These are phyloP conservation scores for Gorsachius magnificus DNA, from an alignment of 2,797 vertebrate genomes.

Conservation along the genomic window DNA sequence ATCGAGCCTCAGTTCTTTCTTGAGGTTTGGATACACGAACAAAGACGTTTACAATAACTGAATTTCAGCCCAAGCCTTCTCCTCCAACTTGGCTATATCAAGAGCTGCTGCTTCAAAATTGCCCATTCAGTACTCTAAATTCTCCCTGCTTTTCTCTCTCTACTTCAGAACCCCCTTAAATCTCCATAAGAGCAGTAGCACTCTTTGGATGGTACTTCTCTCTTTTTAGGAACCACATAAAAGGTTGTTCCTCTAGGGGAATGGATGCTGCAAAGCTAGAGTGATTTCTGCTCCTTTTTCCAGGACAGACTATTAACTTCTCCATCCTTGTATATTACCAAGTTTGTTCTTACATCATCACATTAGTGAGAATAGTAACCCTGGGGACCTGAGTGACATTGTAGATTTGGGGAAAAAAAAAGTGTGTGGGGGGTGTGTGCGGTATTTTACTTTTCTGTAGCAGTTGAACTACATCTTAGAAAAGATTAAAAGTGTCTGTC, in stretches of 20 bases:
- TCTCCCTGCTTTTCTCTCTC: background rate
- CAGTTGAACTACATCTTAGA: background rate
- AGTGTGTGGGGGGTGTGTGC: rapidly evolving
- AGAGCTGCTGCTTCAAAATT: background rate
- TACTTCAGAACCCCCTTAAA: background rate
- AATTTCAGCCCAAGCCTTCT: background rate
- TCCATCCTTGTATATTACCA: background rate
- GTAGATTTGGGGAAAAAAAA: background rate
- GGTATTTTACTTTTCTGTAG: background rate
- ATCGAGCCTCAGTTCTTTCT: background rate
- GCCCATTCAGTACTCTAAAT: background rate
- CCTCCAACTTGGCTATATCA: background rate
- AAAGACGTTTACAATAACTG: background rate
- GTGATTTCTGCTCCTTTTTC: background rate
- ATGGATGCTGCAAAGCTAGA: background rate
- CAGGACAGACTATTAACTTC: background rate
- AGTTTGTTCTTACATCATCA: background rate
- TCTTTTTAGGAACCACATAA: background rate
- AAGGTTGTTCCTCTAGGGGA: background rate
- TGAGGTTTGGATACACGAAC: background rate
- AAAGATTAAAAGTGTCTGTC: background rate
- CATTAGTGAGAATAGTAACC: background rate
- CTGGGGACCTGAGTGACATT: background rate
- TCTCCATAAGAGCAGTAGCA: background rate
- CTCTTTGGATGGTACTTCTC: background rate